Evolutionary conservation across 2,888 invertebrate genomes (phyloP).

Genomic region (Lissocephala sabroskyi): DNA sequence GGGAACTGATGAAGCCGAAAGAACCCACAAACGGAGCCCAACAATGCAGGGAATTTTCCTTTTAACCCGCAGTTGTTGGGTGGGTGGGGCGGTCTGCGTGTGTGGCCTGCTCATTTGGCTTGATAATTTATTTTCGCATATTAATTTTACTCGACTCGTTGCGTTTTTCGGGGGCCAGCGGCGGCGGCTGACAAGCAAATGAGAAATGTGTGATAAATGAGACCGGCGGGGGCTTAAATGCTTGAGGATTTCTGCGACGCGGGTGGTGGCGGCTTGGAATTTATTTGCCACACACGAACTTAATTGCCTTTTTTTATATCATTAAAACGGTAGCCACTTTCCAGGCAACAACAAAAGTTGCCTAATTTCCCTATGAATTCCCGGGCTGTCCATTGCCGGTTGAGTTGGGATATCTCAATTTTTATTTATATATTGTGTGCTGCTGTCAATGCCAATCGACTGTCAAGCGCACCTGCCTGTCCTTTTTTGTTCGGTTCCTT

Average conservation of each 20-base stretch:
- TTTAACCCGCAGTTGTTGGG: too few species aligned
- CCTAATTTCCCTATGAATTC: not conserved
- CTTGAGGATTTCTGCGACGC: constrained; percentile 28
- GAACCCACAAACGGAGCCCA: constrained; percentile 15
- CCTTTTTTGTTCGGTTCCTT: not conserved
- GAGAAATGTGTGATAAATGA: constrained; percentile 62
- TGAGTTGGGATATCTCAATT: not conserved
- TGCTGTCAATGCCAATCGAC: too few species aligned
- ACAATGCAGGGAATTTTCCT: too few species aligned
- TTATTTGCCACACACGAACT: too few species aligned
- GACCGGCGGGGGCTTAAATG: constrained; percentile 52
- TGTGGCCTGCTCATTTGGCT: constrained; percentile 54
- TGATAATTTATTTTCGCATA: constrained; percentile 64
- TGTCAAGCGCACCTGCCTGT: too few species aligned
- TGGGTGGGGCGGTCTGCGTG: constrained; percentile 14
- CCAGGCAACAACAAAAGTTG: too few species aligned
- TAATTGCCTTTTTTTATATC: too few species aligned
- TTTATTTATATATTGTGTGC: not conserved
- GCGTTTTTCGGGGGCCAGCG: not conserved
- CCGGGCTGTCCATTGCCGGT: not conserved
- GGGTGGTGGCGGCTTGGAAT: constrained; percentile 18
- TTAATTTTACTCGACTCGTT: constrained; percentile 50
- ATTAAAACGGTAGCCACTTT: too few species aligned
- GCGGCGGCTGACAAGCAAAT: constrained; percentile 27
- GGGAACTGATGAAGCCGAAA: constrained; percentile 63